phyloP scores from a whole-genome alignment of 2,888 invertebrate species.

The Andrena bucephala region DNA sequence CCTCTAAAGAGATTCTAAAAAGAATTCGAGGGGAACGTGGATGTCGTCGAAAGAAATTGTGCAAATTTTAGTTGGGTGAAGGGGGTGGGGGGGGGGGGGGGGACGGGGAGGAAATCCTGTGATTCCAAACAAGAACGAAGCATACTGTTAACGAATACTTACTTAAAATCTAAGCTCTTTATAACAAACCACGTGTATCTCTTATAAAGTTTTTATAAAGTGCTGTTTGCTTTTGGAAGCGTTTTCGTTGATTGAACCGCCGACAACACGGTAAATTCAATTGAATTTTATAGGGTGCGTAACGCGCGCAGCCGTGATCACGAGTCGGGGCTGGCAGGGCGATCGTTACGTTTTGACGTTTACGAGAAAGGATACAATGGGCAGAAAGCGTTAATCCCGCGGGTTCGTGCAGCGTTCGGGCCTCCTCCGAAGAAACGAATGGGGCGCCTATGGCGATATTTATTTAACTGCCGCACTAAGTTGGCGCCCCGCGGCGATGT shows the following conservation, averaged over 20 bases:
- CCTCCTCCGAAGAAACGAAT: constrained; percentile 72
- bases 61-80: neutral
- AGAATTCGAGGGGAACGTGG: neutral
- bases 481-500: constrained; percentile 76
- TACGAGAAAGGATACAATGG: constrained; percentile 67
- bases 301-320: constrained; percentile 58
- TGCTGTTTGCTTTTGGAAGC: constrained; percentile 29
- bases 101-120: neutral
- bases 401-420: constrained; percentile 48
- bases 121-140: neutral
- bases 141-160: neutral
- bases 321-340: constrained; percentile 10
- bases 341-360: constrained; percentile 61
- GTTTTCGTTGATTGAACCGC: constrained; percentile 45
- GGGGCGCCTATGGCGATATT: constrained; percentile 75
- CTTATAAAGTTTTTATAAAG: neutral
- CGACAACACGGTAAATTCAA: constrained; percentile 65
- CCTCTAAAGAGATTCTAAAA: neutral
- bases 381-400: constrained; percentile 65
- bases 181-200: too few relatives aligned
- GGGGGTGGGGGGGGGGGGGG: neutral
- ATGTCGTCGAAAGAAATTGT: neutral
- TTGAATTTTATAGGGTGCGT: constrained; percentile 68
- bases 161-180: too few relatives aligned
- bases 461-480: constrained; percentile 79